Percentiles rank a stretch among this genome's conserved stretches.
Evolutionary conservation across 2,888 invertebrate genomes (phyloP).

Genomic region (Lamproptera curius): DNA sequence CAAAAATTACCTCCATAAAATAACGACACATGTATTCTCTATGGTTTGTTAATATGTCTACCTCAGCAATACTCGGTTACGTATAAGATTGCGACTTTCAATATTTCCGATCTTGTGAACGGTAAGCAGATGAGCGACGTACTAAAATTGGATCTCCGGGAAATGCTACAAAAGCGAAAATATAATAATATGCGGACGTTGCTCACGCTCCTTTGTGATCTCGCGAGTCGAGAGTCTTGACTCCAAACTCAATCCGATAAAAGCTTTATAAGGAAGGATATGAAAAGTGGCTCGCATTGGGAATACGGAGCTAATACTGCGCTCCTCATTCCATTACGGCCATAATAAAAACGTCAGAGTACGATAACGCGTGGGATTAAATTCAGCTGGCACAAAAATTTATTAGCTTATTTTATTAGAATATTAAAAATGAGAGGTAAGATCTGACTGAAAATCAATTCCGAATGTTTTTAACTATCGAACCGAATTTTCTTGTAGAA

Average conservation of each 20-base stretch:
- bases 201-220: not conserved
- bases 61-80: not conserved
- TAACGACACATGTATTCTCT: too few relatives aligned
- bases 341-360: too few relatives aligned
- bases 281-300: constrained; percentile 2
- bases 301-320: not conserved
- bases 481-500: too few relatives aligned
- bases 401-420: too few relatives aligned
- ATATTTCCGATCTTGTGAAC: constrained; percentile 2
- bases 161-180: constrained; percentile 8
- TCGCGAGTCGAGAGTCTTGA: not conserved
- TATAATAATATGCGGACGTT: constrained; percentile 2
- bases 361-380: too few relatives aligned
- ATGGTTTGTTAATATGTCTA: too few relatives aligned
- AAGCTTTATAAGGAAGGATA: constrained; percentile 4
- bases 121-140: not conserved
- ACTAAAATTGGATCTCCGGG: not conserved
- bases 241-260: constrained; percentile 4
- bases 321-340: not conserved
- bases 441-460: too few relatives aligned
- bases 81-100: not conserved
- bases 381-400: too few relatives aligned
- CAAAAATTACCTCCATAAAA: too few relatives aligned
- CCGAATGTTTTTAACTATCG: too few relatives aligned
- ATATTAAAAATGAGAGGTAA: too few relatives aligned